These are phyloP conservation scores for Periophthalmus magnuspinnatus DNA, from an alignment of 2,797 vertebrate species.

Conservation along the genomic window DNA sequence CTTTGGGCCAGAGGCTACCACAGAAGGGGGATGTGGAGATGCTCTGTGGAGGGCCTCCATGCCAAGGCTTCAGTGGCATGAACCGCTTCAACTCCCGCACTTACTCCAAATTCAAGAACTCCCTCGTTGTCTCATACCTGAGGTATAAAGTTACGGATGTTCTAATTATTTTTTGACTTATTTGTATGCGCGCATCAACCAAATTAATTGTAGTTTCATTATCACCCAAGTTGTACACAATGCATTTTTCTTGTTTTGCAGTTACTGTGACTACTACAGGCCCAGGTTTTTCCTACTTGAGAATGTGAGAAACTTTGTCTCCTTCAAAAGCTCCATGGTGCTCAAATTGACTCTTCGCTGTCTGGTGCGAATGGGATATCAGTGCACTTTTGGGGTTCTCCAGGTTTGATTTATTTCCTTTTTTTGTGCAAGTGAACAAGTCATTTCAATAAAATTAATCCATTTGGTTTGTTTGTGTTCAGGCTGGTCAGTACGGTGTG, in stretches of 20 bases:
- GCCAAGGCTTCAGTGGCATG: conserved; percentile 98
- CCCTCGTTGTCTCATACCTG: conserved; percentile 94
- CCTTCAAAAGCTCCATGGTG: conserved; percentile 96
- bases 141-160: conserved; percentile 74
- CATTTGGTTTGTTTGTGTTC: not conserved
- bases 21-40: conserved; percentile 97
- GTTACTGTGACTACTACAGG: conserved; percentile 97
- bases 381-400: conserved; percentile 95
- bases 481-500: conserved; percentile 96
- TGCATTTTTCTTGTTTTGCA: conserved; percentile 51
- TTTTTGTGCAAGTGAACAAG: no score
- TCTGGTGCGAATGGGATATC: conserved; percentile 96
- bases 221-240: not conserved
- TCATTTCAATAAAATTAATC: no score
- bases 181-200: not conserved
- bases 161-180: not conserved
- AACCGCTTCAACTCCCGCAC: conserved; percentile 98
- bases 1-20: conserved; percentile 89
- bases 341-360: conserved; percentile 94
- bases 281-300: conserved; percentile 94
- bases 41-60: conserved; percentile 94
- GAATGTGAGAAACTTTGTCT: conserved; percentile 96
- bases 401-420: conserved; percentile 77
- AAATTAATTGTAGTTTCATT: no score
- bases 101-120: conserved; percentile 98